A percentile compares a stretch with the other conserved stretches of the same genome.
These are phyloP conservation scores for Spisula subtruncata DNA, from an alignment of 2,888 invertebrate species.

Conservation along the genomic window DNA sequence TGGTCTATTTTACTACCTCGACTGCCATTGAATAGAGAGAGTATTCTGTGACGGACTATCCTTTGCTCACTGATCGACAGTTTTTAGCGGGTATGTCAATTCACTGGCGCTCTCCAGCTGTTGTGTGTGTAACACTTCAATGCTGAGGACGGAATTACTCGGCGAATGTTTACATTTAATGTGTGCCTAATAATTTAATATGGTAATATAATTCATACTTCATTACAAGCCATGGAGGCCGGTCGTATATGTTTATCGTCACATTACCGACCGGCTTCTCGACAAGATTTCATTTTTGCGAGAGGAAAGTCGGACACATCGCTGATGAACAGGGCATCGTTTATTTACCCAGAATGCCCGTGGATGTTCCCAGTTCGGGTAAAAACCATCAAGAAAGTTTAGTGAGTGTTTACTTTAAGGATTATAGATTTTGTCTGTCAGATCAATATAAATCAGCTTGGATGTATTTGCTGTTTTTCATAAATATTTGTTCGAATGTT, in stretches of 20 bases:
- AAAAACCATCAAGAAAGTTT: slow-evolving; percentile 60
- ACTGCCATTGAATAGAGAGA: background rate
- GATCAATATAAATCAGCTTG: background rate
- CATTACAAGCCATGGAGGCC: slow-evolving; percentile 33
- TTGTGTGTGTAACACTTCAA: slow-evolving; percentile 11
- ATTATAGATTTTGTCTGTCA: background rate
- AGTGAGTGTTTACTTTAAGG: slow-evolving; percentile 53
- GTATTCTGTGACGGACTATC: background rate
- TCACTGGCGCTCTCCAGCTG: background rate
- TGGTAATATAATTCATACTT: slow-evolving; percentile 38
- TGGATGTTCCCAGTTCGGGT: slow-evolving; percentile 77
- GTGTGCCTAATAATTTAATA: slow-evolving; percentile 55
- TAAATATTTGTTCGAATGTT: background rate
- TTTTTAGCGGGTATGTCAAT: background rate
- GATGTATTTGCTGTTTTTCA: background rate
- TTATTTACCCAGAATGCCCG: slow-evolving; percentile 77
- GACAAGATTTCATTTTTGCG: slow-evolving; percentile 37
- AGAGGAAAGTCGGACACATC: slow-evolving; percentile 44
- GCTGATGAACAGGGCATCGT: slow-evolving; percentile 71
- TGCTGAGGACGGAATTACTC: background rate
- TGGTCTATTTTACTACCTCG: slow-evolving; percentile 22
- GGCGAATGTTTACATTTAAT: slow-evolving; percentile 32
- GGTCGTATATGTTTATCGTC: slow-evolving; percentile 31
- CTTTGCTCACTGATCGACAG: slow-evolving; percentile 2
- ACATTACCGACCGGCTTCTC: slow-evolving; percentile 29